These are phyloP conservation scores for Saccopteryx bilineata DNA, from an alignment of 2,113 vertebrate genomes.

Conservation along the genomic window DNA sequence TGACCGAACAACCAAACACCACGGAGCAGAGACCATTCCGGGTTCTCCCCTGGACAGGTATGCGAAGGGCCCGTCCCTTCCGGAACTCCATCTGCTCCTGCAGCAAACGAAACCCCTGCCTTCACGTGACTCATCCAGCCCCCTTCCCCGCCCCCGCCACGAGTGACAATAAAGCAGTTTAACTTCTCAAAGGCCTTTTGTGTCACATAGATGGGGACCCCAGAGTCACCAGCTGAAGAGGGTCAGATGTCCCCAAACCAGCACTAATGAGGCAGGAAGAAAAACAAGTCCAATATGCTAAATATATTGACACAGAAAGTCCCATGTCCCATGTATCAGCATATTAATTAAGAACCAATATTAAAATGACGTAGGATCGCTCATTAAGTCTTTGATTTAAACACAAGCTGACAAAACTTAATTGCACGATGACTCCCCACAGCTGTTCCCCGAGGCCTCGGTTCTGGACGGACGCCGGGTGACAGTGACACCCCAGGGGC, in stretches of 20 bases:
- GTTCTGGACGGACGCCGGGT: not conserved
- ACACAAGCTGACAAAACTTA: constrained; percentile 33
- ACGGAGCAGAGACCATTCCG: accelerated
- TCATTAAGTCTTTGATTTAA: constrained; percentile 49
- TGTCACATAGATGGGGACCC: accelerated
- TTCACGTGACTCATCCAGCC: too few relatives aligned
- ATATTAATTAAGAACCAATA: constrained; percentile 58
- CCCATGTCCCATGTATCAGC: not conserved
- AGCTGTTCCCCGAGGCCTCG: not conserved
- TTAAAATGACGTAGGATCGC: not conserved
- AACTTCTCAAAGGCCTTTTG: not conserved
- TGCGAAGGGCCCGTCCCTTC: not conserved
- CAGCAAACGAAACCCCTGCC: accelerated
- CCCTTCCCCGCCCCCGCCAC: too few relatives aligned
- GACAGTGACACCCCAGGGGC: not conserved
- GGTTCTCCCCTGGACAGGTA: accelerated
- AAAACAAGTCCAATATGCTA: not conserved
- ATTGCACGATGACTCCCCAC: not conserved
- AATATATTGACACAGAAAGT: not conserved
- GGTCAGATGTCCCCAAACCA: not conserved
- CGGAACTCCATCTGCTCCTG: accelerated
- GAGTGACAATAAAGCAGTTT: not conserved
- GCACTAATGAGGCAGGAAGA: not conserved
- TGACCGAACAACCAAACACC: too few relatives aligned
- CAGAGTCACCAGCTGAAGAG: not conserved